Base-by-base conservation (phyloP, 2,113 vertebrate species). In the Prunella himalayana region DNA sequence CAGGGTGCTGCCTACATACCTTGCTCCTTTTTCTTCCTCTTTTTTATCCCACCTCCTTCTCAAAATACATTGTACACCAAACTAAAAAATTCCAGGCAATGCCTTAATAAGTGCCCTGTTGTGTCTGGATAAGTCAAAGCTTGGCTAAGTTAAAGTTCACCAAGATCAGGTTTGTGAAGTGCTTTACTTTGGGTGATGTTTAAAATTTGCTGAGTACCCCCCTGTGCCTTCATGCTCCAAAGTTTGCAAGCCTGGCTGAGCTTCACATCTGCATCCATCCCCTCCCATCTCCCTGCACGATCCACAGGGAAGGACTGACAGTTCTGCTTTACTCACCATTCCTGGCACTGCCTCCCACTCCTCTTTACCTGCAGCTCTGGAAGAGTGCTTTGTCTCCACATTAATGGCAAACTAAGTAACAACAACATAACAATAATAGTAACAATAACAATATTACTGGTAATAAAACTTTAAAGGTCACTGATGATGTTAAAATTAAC, bases 181-280 rank as follows among this genome's bases (percentile, higher is more conserved):
- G 31, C 53, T 56, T 51, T 15, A 31, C 61, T 68, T 31, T 3
- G 27, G 37, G 37, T 18, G 61, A 10, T 37, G 11, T 22, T 50
- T 31, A 44, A 42, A 50, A 50, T 35, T 5, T 21, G 37, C 44
- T 3, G 7, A 66, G 51, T 1, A 14, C 44, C 17, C 42, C 61
- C 14, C 1, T 27, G 31, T 12, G 33, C 25, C 61, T 10, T 27
- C 8, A 2, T 14, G 51, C 31, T 42, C 61, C 2, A 0, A 60
- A 37, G 27, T 6, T 5, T 22, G 21, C 17, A 25, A 21, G 21
- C 4, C 13, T 11, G 60, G n/a, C 54, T 50, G 53, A 94, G 35
- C 54, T 54, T 33, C 45, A 20, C 23, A 35, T 11, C 6, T 0
- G 0, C 33, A 13, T 37, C 42, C 11, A 14, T 1, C 15, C 49